phyloP scores from a whole-genome alignment of 2,797 vertebrate species.

The Acrocephalus scirpaceus region DNA sequence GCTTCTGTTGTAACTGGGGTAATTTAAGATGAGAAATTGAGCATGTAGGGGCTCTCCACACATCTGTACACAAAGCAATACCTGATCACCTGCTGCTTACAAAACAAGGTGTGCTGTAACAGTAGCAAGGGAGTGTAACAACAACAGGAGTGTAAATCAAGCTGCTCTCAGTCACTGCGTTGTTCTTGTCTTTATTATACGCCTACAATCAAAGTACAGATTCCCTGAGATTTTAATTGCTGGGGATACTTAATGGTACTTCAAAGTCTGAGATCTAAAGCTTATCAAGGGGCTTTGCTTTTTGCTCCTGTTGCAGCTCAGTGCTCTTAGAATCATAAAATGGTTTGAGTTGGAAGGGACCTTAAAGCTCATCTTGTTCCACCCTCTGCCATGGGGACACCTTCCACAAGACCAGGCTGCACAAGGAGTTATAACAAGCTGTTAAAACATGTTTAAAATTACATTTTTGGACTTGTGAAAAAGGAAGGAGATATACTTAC shows the following conservation, averaged over 20 bases:
- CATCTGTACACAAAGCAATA: not conserved
- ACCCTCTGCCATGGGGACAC: not conserved
- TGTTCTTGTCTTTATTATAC: not conserved
- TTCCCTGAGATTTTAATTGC: not conserved
- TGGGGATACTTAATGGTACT: not conserved
- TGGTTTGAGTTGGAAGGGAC: not conserved
- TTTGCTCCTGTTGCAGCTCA: not conserved
- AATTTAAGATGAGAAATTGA: not conserved
- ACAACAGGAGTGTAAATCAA: not conserved
- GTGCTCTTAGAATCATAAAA: not conserved
- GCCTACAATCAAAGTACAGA: not conserved
- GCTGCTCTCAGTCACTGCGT: not conserved
- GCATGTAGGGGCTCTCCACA: not conserved
- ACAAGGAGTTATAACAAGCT: not conserved
- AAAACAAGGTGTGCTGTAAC: conserved; percentile 4
- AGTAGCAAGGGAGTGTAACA: not conserved
- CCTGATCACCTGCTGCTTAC: not conserved
- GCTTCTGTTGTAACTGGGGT: conserved; percentile 14
- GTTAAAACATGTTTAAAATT: not conserved
- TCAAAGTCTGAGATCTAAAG: not conserved
- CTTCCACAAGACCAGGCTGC: not conserved
- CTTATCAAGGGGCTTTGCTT: not conserved
- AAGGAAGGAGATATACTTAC: conserved; percentile 81
- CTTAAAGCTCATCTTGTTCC: not conserved
- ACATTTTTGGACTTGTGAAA: not conserved